phyloP scores from a whole-genome alignment of 1,140 invertebrate species.

The Samia ricini region DNA sequence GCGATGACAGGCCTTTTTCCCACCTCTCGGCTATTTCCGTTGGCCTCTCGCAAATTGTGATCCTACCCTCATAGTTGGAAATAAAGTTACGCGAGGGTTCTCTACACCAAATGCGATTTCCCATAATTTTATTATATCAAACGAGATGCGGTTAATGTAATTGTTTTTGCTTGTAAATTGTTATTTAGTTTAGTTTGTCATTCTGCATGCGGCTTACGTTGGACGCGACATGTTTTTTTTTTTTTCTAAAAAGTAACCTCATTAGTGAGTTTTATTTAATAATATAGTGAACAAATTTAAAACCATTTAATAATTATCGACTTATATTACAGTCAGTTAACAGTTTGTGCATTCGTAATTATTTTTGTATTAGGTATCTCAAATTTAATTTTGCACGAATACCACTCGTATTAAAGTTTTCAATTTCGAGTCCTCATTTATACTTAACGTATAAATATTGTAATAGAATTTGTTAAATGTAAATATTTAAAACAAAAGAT shows the following conservation, averaged over 20 bases:
- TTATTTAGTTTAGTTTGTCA: background rate
- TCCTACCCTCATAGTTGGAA: conserved; percentile 47
- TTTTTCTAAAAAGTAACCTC: background rate
- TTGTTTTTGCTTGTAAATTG: conserved; percentile 33
- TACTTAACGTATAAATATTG: too few relatives aligned
- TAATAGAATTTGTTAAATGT: too few relatives aligned
- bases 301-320: background rate
- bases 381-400: too few relatives aligned
- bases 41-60: conserved; percentile 64
- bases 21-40: conserved; percentile 55
- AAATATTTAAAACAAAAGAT: too few relatives aligned
- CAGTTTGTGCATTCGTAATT: too few relatives aligned
- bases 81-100: conserved; percentile 53
- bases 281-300: background rate
- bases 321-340: background rate
- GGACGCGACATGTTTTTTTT: too few relatives aligned
- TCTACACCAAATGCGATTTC: conserved; percentile 54
- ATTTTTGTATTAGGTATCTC: too few relatives aligned
- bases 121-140: conserved; percentile 64
- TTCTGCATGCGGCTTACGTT: background rate
- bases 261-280: background rate
- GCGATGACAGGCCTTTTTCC: conserved; percentile 67
- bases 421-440: too few relatives aligned
- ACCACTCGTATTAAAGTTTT: too few relatives aligned
- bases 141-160: conserved; percentile 40